Evolutionary conservation across 2,888 invertebrate genomes (phyloP).

Genomic region (Dicycla oo): DNA sequence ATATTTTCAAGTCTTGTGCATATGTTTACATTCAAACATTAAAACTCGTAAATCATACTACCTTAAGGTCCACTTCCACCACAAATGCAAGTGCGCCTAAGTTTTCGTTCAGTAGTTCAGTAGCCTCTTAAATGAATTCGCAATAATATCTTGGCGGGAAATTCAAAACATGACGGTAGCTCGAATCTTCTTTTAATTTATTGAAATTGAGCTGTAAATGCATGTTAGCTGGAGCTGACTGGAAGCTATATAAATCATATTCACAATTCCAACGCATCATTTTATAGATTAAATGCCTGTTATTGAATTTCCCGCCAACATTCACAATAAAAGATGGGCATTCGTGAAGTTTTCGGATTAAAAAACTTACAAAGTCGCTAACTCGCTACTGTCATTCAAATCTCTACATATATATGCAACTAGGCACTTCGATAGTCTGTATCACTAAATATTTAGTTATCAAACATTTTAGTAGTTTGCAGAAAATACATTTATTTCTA

Average conservation of each 20-base stretch:
- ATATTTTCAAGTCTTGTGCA: conserved; percentile 34
- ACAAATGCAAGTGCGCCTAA: neutral
- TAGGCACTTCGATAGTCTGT: conserved; percentile 78
- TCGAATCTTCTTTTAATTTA: neutral
- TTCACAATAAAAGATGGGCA: neutral
- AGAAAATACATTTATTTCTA: conserved; percentile 53
- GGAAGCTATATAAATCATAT: neutral
- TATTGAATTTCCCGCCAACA: conserved; percentile 19
- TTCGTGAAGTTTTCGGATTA: conserved; percentile 6
- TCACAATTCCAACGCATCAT: neutral
- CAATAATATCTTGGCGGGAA: conserved; percentile 27
- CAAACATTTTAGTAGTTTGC: conserved; percentile 51
- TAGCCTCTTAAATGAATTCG: too few species aligned
- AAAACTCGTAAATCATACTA: conserved; percentile 2
- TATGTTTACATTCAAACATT: neutral
- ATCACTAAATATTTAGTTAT: conserved; percentile 57
- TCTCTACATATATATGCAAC: conserved; percentile 71
- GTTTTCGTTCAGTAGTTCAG: neutral
- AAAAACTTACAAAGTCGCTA: conserved; percentile 38
- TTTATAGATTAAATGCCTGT: neutral
- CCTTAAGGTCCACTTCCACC: neutral
- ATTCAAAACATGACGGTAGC: neutral
- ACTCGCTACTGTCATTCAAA: conserved; percentile 47
- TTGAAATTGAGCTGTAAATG: conserved; percentile 4
- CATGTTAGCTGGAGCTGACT: neutral